phyloP scores from a whole-genome alignment of 2,797 vertebrate species.

The Alouatta caraya region DNA sequence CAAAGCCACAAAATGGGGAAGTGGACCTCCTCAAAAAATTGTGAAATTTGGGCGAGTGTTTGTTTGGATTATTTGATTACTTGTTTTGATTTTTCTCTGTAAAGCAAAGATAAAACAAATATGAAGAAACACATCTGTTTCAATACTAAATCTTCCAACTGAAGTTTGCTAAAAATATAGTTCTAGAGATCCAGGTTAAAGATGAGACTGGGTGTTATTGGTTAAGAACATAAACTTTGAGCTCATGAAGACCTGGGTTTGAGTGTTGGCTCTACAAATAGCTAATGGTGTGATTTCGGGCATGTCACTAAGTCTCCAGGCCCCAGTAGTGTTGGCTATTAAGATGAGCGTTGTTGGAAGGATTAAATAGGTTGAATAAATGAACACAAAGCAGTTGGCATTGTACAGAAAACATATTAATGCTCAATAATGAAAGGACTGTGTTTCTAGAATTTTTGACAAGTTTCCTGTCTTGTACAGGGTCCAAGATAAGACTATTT shows the following conservation, averaged over 20 bases:
- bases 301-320: not conserved
- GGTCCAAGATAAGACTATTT: not conserved
- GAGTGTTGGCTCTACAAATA: not conserved
- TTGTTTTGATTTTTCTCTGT: slow-evolving; percentile 30
- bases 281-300: not conserved
- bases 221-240: not conserved
- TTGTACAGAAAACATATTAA: not conserved
- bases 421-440: not conserved
- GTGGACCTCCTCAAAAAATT: not conserved
- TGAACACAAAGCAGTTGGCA: not conserved
- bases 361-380: not conserved
- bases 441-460: slow-evolving; percentile 24
- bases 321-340: not conserved
- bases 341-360: not conserved
- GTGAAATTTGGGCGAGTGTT: not conserved
- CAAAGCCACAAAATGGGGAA: not conserved
- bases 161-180: not conserved
- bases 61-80: not conserved
- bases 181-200: not conserved
- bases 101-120: slow-evolving; percentile 33
- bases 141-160: not conserved
- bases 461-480: not conserved
- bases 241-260: not conserved
- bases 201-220: not conserved
- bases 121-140: not conserved